Percentiles rank a stretch among this genome's conserved stretches.
phyloP scores from a whole-genome alignment of 2,797 vertebrate species.

The Nyctalus aviator region DNA sequence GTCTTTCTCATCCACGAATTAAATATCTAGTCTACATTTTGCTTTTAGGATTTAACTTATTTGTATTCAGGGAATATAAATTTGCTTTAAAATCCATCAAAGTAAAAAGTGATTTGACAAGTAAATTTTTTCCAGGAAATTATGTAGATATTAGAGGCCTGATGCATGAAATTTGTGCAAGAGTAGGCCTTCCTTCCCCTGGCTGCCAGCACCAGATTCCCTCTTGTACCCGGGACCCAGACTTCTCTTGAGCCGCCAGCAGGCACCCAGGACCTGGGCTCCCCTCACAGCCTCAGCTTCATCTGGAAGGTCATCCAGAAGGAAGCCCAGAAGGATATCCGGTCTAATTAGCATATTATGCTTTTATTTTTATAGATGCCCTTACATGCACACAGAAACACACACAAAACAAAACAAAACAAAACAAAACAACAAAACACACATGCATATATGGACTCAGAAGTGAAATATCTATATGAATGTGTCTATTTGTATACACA shows the following conservation, averaged over 20 bases:
- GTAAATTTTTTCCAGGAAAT: neutral
- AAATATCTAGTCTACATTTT: neutral
- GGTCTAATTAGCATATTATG: too few relatives aligned
- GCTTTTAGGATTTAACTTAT: neutral
- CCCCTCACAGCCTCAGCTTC: too few relatives aligned
- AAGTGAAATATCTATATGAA: slow-evolving; percentile 29
- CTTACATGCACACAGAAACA: slow-evolving; percentile 4
- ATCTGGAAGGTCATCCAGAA: too few relatives aligned
- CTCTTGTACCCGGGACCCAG: too few relatives aligned
- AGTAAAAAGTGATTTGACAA: slow-evolving; percentile 20
- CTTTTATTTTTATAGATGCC: neutral
- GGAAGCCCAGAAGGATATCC: too few relatives aligned
- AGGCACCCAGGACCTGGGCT: too few relatives aligned
- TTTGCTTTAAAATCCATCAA: neutral
- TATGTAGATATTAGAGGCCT: neutral
- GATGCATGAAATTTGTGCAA: too few relatives aligned
- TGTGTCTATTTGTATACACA: neutral
- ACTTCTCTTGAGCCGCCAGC: too few relatives aligned
- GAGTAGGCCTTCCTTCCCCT: too few relatives aligned
- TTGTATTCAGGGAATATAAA: slow-evolving; percentile 41
- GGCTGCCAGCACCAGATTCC: too few relatives aligned
- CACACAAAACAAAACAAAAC: neutral
- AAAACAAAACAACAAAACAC: neutral
- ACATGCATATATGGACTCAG: neutral
- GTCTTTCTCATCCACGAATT: slow-evolving; percentile 31